Evolutionary conservation across 2,888 invertebrate species (phyloP), one percentile per base, ranked within the genome.

Genomic region (Diarsia brunnea): DNA sequence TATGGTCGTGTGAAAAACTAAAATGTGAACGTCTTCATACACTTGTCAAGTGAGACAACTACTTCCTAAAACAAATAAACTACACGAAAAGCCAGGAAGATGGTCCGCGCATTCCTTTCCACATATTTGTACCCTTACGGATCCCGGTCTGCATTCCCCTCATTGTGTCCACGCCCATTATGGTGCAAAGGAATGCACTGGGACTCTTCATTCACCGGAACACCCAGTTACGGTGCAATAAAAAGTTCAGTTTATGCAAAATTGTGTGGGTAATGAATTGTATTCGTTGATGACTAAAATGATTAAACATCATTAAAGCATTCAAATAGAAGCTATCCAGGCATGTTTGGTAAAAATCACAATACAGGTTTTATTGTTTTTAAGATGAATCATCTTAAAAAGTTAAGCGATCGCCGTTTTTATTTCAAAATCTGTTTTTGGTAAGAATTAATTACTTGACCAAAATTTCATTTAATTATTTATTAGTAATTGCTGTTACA

Each of bases 121-220:
- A 90, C 95, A 95, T 95, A 95, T 94, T 91, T 88, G 83, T 81
- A 78, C 84, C 87, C 90, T 90, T 90, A 90, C 89, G 86, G 89
- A 90, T 88, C 90, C 90, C 87, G 76, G 84, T 80, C 89, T 81
- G 88, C 91, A 91, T 92, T 92, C 92, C 91, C 90, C 87, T 89
- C 92, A 93, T 93, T 93, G 91, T 92, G 87, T 91, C 87, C 90
- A 88, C 90, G 89, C 89, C 89, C 89, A 69, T 89, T 88, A 88
- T 84, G 91, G 90, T 89, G 82, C 81, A 90, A 69, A 82, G 90
- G 94, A 94, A 95, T 95, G 93, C 90, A 90, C 86, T 88, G 89
- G 90, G 89, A 89, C 88, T 89, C 89, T 88, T 89, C 85, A 87
- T 91, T 91, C 90, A 92, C 89, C 89, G 90, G 91, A 90, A 93